phyloP scores from a whole-genome alignment of 2,797 vertebrate species.

The Anguilla megastoma region DNA sequence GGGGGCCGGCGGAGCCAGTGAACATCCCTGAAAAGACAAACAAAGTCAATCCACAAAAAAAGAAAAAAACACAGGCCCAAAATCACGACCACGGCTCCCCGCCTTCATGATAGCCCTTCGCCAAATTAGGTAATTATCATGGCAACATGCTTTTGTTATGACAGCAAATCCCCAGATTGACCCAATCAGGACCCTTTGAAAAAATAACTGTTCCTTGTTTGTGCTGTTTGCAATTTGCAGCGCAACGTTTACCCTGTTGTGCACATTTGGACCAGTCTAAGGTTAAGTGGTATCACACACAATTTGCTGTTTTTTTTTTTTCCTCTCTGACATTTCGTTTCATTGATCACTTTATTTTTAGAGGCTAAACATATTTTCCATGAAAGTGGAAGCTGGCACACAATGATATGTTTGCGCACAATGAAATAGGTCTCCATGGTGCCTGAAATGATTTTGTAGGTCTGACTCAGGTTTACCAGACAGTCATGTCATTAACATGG shows the following conservation, averaged over 20 bases:
- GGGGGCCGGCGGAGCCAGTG: slow-evolving; percentile 77
- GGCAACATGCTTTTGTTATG: slow-evolving; percentile 70
- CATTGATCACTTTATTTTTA: slow-evolving; percentile 3
- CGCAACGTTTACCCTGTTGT: slow-evolving; percentile 62
- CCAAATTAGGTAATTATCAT: slow-evolving; percentile 70
- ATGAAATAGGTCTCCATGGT: neutral
- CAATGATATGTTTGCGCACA: slow-evolving; percentile 4
- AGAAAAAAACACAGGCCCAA: slow-evolving; percentile 55
- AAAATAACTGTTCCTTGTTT: slow-evolving; percentile 62
- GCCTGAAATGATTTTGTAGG: slow-evolving; percentile 12
- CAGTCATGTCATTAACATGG: neutral
- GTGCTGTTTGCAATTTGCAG: slow-evolving; percentile 66
- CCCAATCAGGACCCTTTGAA: slow-evolving; percentile 62
- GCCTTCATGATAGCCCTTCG: slow-evolving; percentile 56
- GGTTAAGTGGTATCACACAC: neutral
- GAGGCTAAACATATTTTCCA: neutral
- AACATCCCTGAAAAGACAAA: slow-evolving; percentile 88
- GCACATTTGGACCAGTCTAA: slow-evolving; percentile 39
- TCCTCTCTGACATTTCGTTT: neutral
- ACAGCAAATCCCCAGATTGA: slow-evolving; percentile 58
- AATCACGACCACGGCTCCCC: slow-evolving; percentile 59
- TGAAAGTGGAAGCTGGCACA: neutral
- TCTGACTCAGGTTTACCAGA: slow-evolving; percentile 6
- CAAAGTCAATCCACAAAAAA: slow-evolving; percentile 61
- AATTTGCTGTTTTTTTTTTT: neutral